Conservation (phyloP, 2,113 vertebrate genomes). For the Glaucomys volans region DNA sequence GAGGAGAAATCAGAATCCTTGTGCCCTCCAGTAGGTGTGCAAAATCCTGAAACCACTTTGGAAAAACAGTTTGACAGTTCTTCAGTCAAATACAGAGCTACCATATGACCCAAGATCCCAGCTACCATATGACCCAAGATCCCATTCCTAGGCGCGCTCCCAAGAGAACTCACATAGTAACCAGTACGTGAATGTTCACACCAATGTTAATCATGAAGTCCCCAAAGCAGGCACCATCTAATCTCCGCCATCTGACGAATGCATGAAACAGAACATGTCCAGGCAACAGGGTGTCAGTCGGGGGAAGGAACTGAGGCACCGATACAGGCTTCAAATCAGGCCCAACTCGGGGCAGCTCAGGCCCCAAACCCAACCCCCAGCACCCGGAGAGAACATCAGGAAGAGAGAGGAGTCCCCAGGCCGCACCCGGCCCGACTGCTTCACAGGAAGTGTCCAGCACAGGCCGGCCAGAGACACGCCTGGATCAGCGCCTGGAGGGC, state of each 20-base stretch:
- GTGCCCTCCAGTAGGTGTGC: no score
- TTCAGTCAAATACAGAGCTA: no score
- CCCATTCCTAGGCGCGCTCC: no score
- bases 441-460: background rate
- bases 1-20: no score
- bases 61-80: no score
- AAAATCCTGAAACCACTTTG: no score
- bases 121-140: no score
- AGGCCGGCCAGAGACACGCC: background rate
- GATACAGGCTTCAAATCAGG: background rate
- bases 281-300: no score
- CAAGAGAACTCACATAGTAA: background rate
- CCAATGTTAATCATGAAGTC: background rate
- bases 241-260: background rate
- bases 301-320: background rate
- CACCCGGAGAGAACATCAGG: background rate
- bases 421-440: background rate
- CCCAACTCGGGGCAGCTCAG: background rate
- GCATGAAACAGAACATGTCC: no score
- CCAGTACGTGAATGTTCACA: background rate
- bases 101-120: no score
- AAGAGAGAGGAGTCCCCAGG: background rate
- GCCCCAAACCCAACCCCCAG: background rate
- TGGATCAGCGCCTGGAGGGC: no score
- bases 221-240: no score